A percentile compares a stretch with the other conserved stretches of the same genome.
Evolutionary conservation across 2,113 vertebrate species (phyloP).

Genomic region (Nibea coibor): DNA sequence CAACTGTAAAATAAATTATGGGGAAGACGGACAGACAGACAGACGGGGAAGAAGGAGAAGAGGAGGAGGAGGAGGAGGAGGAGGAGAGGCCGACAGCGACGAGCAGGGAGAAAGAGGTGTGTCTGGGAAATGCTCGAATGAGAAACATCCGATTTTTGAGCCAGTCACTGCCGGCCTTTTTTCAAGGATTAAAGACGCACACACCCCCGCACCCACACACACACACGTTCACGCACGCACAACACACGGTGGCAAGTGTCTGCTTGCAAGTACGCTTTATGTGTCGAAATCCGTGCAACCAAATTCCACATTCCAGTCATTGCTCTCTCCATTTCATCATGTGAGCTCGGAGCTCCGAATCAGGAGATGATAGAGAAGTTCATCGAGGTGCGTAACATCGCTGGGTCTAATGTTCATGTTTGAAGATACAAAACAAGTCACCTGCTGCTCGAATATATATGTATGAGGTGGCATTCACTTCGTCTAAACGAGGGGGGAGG

Average conservation of each 20-base stretch:
- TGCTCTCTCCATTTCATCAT: constrained; percentile 69
- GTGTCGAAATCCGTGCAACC: constrained; percentile 74
- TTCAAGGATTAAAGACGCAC: constrained; percentile 66
- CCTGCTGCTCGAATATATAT: neutral
- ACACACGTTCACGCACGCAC: constrained; percentile 21
- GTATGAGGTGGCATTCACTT: neutral
- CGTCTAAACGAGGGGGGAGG: neutral
- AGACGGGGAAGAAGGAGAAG: neutral
- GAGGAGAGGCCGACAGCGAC: constrained; percentile 11
- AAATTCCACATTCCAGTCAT: constrained; percentile 78
- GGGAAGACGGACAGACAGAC: constrained; percentile 9
- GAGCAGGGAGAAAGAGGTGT: constrained; percentile 64
- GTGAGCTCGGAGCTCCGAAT: constrained; percentile 33
- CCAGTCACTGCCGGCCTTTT: constrained; percentile 71
- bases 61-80: neutral
- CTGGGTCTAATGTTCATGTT: no score
- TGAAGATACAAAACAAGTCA: neutral
- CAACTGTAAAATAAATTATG: constrained; percentile 56
- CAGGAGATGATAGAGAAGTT: no score
- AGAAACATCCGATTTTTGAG: constrained; percentile 80
- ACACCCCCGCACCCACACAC: constrained; percentile 14
- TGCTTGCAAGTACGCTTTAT: constrained; percentile 73
- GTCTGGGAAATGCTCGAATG: constrained; percentile 74
- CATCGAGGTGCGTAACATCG: no score
- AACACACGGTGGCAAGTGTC: constrained; percentile 73